Evolutionary conservation across 1,140 invertebrate species (phyloP).

Genomic region (Magallana angulata): DNA sequence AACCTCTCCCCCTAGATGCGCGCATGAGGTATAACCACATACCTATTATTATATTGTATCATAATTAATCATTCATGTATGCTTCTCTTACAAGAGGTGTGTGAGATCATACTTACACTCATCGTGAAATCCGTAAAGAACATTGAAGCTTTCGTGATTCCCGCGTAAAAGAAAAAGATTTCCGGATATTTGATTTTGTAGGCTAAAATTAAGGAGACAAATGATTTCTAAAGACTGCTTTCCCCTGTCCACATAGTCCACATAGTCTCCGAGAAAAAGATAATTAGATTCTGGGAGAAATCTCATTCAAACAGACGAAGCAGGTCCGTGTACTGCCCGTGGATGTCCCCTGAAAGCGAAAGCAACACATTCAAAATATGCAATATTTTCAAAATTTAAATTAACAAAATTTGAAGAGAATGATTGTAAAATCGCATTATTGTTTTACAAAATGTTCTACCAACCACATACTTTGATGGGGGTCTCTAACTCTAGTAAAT

Average conservation of each 20-base stretch:
- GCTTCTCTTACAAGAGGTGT: no score
- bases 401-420: no score
- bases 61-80: no score
- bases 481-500: conserved; percentile 98
- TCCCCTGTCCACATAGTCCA: conserved; percentile 75
- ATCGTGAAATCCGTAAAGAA: conserved; percentile 80
- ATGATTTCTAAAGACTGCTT: conserved; percentile 80
- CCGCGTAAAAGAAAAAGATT: conserved; percentile 83
- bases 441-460: background rate
- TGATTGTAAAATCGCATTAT: no score
- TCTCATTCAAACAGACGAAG: conserved; percentile 79
- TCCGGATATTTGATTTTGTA: conserved; percentile 79
- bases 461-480: conserved; percentile 99
- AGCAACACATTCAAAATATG: background rate
- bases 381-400: no score
- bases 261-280: conserved; percentile 77
- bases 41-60: no score
- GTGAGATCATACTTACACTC: no score
- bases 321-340: conserved; percentile 81
- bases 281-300: conserved; percentile 80
- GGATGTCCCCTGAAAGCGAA: conserved; percentile 77
- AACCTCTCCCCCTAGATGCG: no score
- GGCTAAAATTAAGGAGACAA: conserved; percentile 60
- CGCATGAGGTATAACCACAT: no score
- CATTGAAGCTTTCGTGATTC: conserved; percentile 84